Evolutionary conservation across 2,888 invertebrate genomes (phyloP), one percentile per base, ranked within the genome.

Genomic region (Tethea ocularis): DNA sequence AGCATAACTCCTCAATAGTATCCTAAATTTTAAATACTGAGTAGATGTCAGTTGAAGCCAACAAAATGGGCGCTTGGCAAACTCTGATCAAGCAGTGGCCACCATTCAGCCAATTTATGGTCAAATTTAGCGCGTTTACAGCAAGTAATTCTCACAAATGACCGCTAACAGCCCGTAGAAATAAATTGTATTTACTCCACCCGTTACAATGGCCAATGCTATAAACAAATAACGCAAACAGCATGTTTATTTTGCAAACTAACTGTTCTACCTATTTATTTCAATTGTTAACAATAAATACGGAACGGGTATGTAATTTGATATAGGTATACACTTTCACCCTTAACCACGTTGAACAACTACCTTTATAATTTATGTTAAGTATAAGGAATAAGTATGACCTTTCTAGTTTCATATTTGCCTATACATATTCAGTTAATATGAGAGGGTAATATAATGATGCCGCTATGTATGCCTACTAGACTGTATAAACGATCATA

Each of bases 1-100:
- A 33, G 68, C 77, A 86, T 86, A 84, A 85, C 79, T 87, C 74
- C 68, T 83, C 77, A 82, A 85, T 86, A 84, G 68, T 76, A 73
- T 75, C 65, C 77, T 83, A 84, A 82, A 82, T 80, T 80, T 67
- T 72, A 69, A 80, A 73, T 72, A 81, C 78, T 79, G 73, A 80
- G 71, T 74, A 78, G 82, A 78, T 81, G 72, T 75, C 72, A 72
- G 71, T 67, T 64, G 61, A 36, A 62, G 64, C 54, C 54, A 51
- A 38, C 57, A 75, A 80, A 83, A 84, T 84, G 72, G 74, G 74
- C 66, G 71, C 69, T 75, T 74, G 77, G 72, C 63, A 57, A 57
- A 63, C 59, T 63, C 61, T 61, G 64, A 60, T 7, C 46, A 46
- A 10, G 58, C 68, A 68, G 75, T 81, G 74, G 75, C 71, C 68